phyloP scores from a whole-genome alignment of 37 sponge, comb jelly and placozoan species.

The Halichondria panicea region DNA sequence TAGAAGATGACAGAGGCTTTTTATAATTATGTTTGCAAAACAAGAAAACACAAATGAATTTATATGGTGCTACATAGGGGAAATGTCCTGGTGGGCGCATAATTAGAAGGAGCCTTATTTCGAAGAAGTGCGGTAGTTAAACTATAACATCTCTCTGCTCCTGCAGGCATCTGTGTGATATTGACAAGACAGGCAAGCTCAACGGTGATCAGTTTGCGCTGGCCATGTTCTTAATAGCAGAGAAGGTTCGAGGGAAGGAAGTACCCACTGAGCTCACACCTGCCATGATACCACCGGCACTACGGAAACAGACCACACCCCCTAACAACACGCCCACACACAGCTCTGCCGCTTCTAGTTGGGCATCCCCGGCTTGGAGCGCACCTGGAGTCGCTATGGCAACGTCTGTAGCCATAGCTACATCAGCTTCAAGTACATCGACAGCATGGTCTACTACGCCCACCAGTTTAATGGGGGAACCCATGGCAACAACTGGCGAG shows the following conservation, averaged over 20 bases:
- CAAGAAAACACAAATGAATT: too few species aligned
- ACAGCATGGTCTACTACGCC: neutral
- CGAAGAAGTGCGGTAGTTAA: too few species aligned
- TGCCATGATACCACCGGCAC: constrained; percentile 77
- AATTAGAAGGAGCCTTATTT: too few species aligned
- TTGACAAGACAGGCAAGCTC: constrained; percentile 64
- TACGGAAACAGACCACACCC: constrained; percentile 2
- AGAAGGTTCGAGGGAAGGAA: constrained; percentile 74
- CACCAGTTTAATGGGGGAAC: neutral
- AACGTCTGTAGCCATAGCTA: neutral
- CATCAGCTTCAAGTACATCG: neutral
- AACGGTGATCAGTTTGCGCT: constrained; percentile 90
- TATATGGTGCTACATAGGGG: too few species aligned
- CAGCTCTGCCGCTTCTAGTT: neutral
- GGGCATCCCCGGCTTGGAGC: neutral
- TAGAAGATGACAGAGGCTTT: too few species aligned
- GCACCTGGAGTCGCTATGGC: neutral
- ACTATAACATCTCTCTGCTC: too few species aligned
- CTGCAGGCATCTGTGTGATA: constrained; percentile 82
- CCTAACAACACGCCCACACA: neutral
- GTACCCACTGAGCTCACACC: constrained; percentile 65
- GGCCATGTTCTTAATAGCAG: constrained; percentile 80
- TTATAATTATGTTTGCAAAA: too few species aligned
- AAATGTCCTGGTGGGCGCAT: too few species aligned
- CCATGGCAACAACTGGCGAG: neutral